phyloP scores from a whole-genome alignment of 2,888 invertebrate species.

The Meganola albula region DNA sequence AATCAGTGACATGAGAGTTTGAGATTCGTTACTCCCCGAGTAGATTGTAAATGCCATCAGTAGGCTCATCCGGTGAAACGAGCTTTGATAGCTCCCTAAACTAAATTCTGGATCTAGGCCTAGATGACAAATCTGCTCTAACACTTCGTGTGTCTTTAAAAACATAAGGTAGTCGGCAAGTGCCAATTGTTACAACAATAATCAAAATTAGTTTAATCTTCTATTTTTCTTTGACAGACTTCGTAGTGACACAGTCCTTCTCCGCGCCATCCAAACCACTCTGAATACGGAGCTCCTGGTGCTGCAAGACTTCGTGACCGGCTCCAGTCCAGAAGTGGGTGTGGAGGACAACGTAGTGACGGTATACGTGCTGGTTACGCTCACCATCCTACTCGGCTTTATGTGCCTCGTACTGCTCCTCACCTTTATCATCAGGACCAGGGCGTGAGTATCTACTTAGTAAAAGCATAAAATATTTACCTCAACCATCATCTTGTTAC shows the following conservation, averaged over 20 bases:
- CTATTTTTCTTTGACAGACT: constrained; percentile 38
- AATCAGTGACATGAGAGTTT: too few species aligned
- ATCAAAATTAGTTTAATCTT: too few species aligned
- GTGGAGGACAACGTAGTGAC: constrained; percentile 50
- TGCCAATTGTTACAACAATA: too few species aligned
- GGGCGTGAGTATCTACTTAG: constrained; percentile 59
- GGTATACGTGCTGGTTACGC: constrained; percentile 74
- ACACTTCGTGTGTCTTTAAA: too few species aligned
- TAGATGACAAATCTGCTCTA: too few species aligned
- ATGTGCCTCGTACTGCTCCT: constrained; percentile 64
- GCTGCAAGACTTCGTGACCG: constrained; percentile 67
- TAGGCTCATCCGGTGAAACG: too few species aligned
- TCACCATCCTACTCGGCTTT: constrained; percentile 71
- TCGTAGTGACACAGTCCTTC: constrained; percentile 62
- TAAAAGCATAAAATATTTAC: neutral
- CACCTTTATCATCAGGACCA: constrained; percentile 75
- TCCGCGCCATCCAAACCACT: constrained; percentile 53
- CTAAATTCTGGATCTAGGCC: too few species aligned
- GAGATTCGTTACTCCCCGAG: too few species aligned
- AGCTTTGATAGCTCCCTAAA: too few species aligned
- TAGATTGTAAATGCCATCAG: too few species aligned
- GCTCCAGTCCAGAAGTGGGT: constrained; percentile 34
- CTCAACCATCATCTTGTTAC: too few species aligned
- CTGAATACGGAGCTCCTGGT: constrained; percentile 49
- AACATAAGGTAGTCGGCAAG: too few species aligned